Evolutionary conservation across 2,888 invertebrate species (phyloP), one percentile per base, ranked within the genome.

Genomic region (Oscheius onirici): DNA sequence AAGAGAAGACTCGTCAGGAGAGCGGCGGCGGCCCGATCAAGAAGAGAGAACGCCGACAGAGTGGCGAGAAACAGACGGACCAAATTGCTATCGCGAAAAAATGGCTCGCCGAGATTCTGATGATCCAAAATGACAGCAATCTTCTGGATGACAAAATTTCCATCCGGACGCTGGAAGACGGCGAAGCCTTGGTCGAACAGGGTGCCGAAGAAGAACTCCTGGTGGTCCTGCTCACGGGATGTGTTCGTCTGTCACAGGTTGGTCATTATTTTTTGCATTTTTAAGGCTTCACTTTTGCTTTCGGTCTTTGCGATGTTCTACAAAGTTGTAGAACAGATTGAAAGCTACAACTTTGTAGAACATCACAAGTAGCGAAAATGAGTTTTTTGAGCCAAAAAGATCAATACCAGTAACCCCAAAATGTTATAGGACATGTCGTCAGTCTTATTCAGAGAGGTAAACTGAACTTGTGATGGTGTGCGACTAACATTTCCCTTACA

Each of bases 51-150:
- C 43, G 68, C 2, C 22, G 46, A 76, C 69, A 24, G 72, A 78
- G 61, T 72, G 73, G 57, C 15, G 41, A 28, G 11, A 41, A 63
- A 26, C 66, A 65, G 34, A 70, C 77, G 46, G 79, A 79, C n/a
- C 75, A 78, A 69, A 43, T 77, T 40, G 52, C 65, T 0, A 58
- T 74, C 0, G 82, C 80, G 1, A 54, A 74, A 41, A 78, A 72
- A 68, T 85, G 84, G 83, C 80, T 84, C 70, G 83, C 80, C 20
- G 86, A 86, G 61, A 79, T 82, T 1, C 72, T 86, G 43, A 77
- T 77, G 20, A 68, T 86, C 51, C 72, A 72, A 1, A 63, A 94
- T 43, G 94, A 93, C 15, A 72, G 73, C 1, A 73, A 74, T 1
- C 76, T 80, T 34, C 73, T 84, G 34, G 75, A 75, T 10, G 73